Base-by-base conservation (phyloP, 2,888 invertebrate genomes). In the Ashinkailepas kermadecensis region DNA sequence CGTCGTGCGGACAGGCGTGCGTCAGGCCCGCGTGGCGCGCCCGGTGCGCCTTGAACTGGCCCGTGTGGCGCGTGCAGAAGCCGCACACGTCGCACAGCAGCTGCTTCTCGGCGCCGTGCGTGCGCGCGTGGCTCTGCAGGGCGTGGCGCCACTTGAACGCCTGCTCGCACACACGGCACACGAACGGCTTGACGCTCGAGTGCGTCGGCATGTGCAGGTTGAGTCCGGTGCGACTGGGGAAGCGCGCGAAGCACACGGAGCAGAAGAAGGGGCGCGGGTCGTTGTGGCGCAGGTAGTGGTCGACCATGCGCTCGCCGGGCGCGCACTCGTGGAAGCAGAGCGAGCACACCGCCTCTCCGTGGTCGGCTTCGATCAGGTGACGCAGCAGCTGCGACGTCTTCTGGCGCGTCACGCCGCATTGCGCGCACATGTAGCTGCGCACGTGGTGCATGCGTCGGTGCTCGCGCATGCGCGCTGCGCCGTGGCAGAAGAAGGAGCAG, bases 61-160 rank as follows among this genome's bases (percentile, higher is more conserved):
- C 89, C 86, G 89, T 89, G 83, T 90, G 90, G 0, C 89, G 89
- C 0, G 90, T 90, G 70, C 90, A 89, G 84, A 89, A 90, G 0
- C 90, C 90, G 84, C 90, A 91, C 57, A 90, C 88, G 85, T 90
- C 90, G 85, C 90, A 91, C 9, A 90, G 86, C 86, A 90, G 89
- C 82, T 89, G 88, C 83, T 90, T 90, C 39, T 86, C 86, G n/a
- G 87, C 87, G 81, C 89, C 89, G 85, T 91, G 88, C 64, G 88
- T 86, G 84, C 90, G 87, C 86, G 90, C 87, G 85, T 91, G 91
- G 59, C 89, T 89, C 82, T 88, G 89, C 0, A 91, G 86, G 0
- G 90, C 90, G 85, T 90, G 90, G 81, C 90, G 90, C 90, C 90
- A 90, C 84, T 90, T 91, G 85, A 91, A 91, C 0, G 89, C 89